Evolutionary conservation across 2,113 vertebrate genomes (phyloP).

Genomic region (Himantopus leucocephalus): DNA sequence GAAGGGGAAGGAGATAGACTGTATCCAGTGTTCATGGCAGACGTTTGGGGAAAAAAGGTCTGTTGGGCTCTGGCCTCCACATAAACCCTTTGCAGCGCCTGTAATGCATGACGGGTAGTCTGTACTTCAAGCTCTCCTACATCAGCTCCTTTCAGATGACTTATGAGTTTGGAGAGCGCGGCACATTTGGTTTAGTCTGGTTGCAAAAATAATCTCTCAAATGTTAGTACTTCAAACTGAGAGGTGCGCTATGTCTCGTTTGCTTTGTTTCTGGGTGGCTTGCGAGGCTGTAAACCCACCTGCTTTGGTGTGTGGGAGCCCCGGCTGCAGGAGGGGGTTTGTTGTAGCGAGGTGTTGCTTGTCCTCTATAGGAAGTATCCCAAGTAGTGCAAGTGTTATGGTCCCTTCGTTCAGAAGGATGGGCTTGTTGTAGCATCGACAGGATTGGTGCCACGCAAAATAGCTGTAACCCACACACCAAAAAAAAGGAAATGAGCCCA

Average conservation of each 20-base stretch:
- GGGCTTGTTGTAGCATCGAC: not conserved
- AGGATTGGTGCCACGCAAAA: not conserved
- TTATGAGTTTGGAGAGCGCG: not conserved
- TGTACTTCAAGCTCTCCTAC: not conserved
- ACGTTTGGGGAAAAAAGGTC: accelerated
- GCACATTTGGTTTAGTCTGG: not conserved
- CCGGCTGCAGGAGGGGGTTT: not conserved
- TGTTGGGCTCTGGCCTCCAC: not conserved
- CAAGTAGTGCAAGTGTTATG: not conserved
- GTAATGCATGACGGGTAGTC: not conserved
- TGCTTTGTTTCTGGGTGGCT: not conserved
- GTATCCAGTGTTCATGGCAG: not conserved
- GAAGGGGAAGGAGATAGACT: not conserved
- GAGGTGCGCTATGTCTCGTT: not conserved
- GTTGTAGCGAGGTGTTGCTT: not conserved
- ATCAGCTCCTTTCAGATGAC: not conserved
- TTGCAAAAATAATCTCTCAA: not conserved
- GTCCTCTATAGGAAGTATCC: not conserved
- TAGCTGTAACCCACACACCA: not conserved
- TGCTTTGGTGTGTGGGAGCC: not conserved
- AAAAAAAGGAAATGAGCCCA: not conserved
- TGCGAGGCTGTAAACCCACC: not conserved
- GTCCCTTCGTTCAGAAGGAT: not conserved
- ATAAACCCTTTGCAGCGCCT: not conserved
- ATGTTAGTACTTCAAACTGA: not conserved